Base-by-base conservation (phyloP, 2,888 invertebrate genomes). In the Dryadula phaetusa region DNA sequence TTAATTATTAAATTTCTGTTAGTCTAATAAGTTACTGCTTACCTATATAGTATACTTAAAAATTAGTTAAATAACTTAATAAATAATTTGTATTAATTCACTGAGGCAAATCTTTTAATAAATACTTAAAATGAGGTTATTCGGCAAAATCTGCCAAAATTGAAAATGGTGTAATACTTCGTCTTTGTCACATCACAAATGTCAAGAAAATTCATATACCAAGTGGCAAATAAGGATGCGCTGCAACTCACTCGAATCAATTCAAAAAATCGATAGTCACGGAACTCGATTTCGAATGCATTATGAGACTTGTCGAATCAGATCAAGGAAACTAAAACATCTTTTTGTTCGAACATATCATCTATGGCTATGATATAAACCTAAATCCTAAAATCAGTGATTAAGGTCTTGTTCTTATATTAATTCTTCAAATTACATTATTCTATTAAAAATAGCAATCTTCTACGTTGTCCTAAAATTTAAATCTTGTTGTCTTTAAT, bases 121-220 rank as follows among this genome's bases (percentile, higher is more conserved):
- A 47, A 64, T 63, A 63, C 44, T 34, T 46, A 10, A 6, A 44
- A 34, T 44, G 46, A 64, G 64, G 56, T 64, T 64, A 64, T 42
- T 64, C 56, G 34, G 56, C 64, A 64, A 56, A 22, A 32, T 42
- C 25, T 56, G 46, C 32, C 54, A 56, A 46, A 64, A 25, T 25
- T 28, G 18, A 56, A 46, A 64, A 25, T 25, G 44, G 18, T 12
- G 28, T 60, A 34, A 56, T 37, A 32, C n/a, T 20, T 20, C 22
- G 40, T 22, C 37, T 56, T 25, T 44, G 42, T 28, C 44, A 60
- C n/a, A 42, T 16, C 20, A 42, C 40, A 42, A 10, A 25, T 58
- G 58, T 58, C 58, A 58, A 18, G 25, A 53, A 52, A 53, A 18
- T 18, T 4, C 6, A 22, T 34, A 18, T 12, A 53, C 44, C 63